A percentile compares a stretch with the other conserved stretches of the same genome.
Evolutionary conservation across 92 coral and sea anemone genomes (phyloP).

Genomic region (Pocillopora meandrina): DNA sequence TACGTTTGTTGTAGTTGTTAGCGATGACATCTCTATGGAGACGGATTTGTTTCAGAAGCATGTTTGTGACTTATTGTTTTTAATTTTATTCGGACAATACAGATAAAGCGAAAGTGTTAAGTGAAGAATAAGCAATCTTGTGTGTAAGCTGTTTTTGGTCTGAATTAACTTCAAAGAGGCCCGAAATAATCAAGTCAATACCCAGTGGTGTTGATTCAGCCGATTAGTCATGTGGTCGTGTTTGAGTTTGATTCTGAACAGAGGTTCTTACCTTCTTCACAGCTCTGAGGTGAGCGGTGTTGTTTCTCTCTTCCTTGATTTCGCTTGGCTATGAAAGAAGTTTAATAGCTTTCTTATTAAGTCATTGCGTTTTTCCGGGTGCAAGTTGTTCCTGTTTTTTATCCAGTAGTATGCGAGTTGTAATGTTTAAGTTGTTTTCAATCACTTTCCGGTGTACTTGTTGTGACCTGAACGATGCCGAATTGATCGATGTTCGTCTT

Average conservation of each 20-base stretch:
- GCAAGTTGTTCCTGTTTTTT: no score
- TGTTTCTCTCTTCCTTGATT: background rate
- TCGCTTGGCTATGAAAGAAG: background rate
- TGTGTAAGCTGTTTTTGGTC: background rate
- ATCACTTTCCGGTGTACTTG: no score
- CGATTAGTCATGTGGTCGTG: conserved; percentile 31
- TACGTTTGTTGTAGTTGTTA: background rate
- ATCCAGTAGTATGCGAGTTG: no score
- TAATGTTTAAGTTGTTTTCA: no score
- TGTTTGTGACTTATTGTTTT: background rate
- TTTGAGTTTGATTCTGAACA: conserved; percentile 20
- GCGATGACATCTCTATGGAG: conserved; percentile 7
- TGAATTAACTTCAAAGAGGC: conserved; percentile 3
- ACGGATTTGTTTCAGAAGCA: conserved; percentile 5
- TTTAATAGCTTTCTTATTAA: no score
- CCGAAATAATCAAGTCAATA: background rate
- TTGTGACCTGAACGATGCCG: no score
- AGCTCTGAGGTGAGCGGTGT: conserved; percentile 13
- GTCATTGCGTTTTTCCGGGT: no score
- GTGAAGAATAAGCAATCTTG: conserved; percentile 3
- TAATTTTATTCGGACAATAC: background rate
- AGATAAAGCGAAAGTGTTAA: background rate
- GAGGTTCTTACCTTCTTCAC: conserved; percentile 11
- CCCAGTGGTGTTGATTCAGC: background rate
- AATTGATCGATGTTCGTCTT: no score